These are phyloP conservation scores for Bradysia coprophila DNA, from an alignment of 1,140 invertebrate genomes.

Conservation along the genomic window DNA sequence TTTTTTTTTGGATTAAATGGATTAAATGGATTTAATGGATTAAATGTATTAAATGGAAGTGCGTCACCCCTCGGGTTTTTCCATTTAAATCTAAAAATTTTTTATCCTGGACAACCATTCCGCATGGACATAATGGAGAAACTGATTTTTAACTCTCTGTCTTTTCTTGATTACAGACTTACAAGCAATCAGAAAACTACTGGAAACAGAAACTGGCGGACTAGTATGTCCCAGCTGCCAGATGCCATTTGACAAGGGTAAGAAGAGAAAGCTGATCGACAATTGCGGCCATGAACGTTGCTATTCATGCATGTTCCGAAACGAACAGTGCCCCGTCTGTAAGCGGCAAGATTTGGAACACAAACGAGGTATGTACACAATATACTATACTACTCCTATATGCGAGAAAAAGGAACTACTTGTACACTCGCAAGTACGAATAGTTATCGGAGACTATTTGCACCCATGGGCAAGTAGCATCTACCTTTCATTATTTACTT, in stretches of 20 bases:
- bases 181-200: constrained; percentile 36
- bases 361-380: background rate
- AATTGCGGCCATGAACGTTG: constrained; percentile 86
- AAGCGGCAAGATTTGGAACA: constrained; percentile 19
- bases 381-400: too few relatives aligned
- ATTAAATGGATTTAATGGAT: too few relatives aligned
- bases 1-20: too few relatives aligned
- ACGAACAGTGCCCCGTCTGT: constrained; percentile 79
- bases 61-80: too few relatives aligned
- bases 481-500: too few relatives aligned
- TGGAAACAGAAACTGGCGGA: constrained; percentile 28
- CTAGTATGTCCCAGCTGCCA: constrained; percentile 61
- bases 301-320: constrained; percentile 83
- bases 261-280: constrained; percentile 83
- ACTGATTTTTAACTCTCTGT: constrained; percentile 6
- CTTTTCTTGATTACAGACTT: constrained; percentile 40
- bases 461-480: too few relatives aligned
- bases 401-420: too few relatives aligned
- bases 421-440: too few relatives aligned
- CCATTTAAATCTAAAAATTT: too few relatives aligned
- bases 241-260: constrained; percentile 88
- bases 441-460: too few relatives aligned
- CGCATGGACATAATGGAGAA: constrained; percentile 1
- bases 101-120: too few relatives aligned
- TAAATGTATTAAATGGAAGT: too few relatives aligned